Base-by-base conservation (phyloP, 2,797 vertebrate genomes). In the Sphenodon punctatus region DNA sequence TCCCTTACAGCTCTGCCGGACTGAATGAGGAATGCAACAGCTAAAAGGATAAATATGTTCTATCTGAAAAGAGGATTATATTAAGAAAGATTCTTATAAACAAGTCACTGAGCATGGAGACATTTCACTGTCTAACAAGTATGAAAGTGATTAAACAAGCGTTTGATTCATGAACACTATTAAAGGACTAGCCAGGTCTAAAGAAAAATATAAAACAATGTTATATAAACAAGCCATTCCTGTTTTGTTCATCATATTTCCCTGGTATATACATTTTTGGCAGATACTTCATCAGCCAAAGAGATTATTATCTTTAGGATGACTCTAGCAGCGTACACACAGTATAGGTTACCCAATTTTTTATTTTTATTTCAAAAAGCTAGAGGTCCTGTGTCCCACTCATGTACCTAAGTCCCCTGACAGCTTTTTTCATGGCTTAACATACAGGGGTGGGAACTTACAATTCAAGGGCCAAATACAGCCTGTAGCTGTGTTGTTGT, bases 21-120 rank as follows among this genome's bases (percentile, higher is more conserved):
- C 60, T 39, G 36, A 76, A 73, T 83, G 83, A 75, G 34, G 56
- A 86, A 81, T 20, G 16, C 25, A 9, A 84, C 88, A 80, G 20
- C 63, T 68, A 67, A 75, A 90, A 82, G 51, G 12, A 90, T 73
- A 39, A 82, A 27, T 81, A 81, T 68, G 81, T 86, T 88, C 69
- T 48, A 65, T 34, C 63, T 79, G 51, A 19, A 82, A 87, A 84
- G 43, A 60, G 34, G 41, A 53, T 78, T 75, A 43, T 67, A 84
- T 27, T 45, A 64, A 64, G 36, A 60, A 86, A 82, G 34, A 86
- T 48, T 84, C 80, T 70, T 78, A 49, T 69, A 90, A 90, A 85
- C 25, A 85, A 70, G 32, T 79, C 17, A 11, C 22, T 51, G 34
- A 91, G 34, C 10, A 55, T 42, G 84, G 53, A 71, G 48, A 79